Evolutionary conservation across 2,113 vertebrate genomes (phyloP).

Genomic region (Phaethornis superciliosus): DNA sequence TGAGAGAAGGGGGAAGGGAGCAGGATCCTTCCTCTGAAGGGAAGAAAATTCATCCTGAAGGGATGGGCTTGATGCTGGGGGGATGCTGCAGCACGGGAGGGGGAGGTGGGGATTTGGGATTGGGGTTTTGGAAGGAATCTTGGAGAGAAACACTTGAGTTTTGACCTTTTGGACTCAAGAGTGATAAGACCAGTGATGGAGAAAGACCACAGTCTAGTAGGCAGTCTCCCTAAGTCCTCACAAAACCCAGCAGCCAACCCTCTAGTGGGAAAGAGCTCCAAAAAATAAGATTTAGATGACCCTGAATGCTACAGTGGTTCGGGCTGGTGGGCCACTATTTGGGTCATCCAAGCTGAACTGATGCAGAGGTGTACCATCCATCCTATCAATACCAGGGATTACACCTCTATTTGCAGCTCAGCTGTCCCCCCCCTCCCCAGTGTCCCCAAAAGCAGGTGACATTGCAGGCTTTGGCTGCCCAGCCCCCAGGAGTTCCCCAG

Average conservation of each 20-base stretch:
- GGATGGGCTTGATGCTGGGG: neutral
- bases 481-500: conserved; percentile 2
- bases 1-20: neutral
- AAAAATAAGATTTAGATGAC: neutral
- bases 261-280: neutral
- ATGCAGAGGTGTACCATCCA: neutral
- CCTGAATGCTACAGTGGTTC: rapidly evolving
- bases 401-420: neutral
- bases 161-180: neutral
- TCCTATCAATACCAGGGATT: rapidly evolving
- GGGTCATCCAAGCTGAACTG: neutral
- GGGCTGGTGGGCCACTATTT: rapidly evolving
- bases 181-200: neutral
- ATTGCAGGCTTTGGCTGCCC: neutral
- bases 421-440: neutral
- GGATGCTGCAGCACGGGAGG: rapidly evolving
- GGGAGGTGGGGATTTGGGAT: neutral
- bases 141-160: neutral
- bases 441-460: neutral
- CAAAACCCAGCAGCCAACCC: neutral
- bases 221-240: neutral
- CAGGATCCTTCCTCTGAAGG: neutral
- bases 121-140: neutral
- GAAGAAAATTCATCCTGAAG: neutral
- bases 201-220: neutral